Percentiles rank a stretch among this genome's conserved stretches.
These are phyloP conservation scores for Corynorhinus townsendii DNA, from an alignment of 2,113 vertebrate species.

Conservation along the genomic window DNA sequence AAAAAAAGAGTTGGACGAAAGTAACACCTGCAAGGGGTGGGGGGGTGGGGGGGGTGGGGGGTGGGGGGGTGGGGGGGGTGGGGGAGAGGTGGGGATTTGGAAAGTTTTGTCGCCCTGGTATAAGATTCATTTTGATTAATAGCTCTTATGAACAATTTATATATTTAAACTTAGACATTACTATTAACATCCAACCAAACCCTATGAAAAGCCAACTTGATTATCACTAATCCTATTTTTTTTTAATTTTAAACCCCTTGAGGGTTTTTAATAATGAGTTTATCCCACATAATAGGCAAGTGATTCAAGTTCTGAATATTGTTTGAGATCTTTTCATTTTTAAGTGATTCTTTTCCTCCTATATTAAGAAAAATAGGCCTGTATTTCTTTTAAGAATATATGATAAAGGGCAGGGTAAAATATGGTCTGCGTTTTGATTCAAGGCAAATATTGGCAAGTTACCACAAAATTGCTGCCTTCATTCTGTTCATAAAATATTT, in stretches of 20 bases:
- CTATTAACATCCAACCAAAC: not conserved
- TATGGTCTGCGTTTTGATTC: slow-evolving; percentile 1
- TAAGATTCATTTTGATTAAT: not conserved
- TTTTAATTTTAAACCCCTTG: slow-evolving; percentile 6
- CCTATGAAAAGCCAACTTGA: not conserved
- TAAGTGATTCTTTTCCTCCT: not conserved
- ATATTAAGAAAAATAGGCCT: not conserved
- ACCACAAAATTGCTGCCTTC: not conserved
- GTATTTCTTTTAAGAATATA: not conserved
- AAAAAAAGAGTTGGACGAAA: not conserved
- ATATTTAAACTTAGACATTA: not conserved
- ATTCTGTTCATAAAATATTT: slow-evolving; percentile 3
- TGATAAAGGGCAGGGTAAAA: not conserved
- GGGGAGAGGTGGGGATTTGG: not conserved
- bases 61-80: too few species aligned
- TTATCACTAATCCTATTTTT: not conserved
- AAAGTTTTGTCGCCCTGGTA: not conserved
- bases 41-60: too few species aligned
- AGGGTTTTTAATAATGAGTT: not conserved
- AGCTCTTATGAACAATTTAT: not conserved
- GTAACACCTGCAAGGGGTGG: not conserved
- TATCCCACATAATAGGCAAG: not conserved
- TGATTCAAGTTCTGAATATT: slow-evolving; percentile 11
- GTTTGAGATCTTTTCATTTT: slow-evolving; percentile 6
- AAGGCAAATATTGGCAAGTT: slow-evolving; percentile 1